Evolutionary conservation across 2,113 vertebrate species (phyloP).

Genomic region (Apeltes quadracus): DNA sequence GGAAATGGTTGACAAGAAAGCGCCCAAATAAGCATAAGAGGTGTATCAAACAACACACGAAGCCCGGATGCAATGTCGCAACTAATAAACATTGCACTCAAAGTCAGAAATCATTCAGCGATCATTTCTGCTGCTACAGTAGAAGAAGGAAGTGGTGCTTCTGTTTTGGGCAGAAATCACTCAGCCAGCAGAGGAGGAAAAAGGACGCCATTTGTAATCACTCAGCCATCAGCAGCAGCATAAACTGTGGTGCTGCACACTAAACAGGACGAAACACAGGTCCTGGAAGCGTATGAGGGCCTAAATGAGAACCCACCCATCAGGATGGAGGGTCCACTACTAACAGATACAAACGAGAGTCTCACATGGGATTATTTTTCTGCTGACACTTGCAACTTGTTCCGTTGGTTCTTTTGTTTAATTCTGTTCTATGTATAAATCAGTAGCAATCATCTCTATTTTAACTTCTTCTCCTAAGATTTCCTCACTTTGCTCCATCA

Average conservation of each 20-base stretch:
- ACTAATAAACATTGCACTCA: background rate
- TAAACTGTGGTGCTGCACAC: constrained; percentile 35
- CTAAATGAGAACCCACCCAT: constrained; percentile 37
- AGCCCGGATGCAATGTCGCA: background rate
- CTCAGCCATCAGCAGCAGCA: constrained; percentile 42
- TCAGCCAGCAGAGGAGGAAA: constrained; percentile 16
- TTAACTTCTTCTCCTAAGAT: constrained; percentile 18
- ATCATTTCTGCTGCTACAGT: background rate
- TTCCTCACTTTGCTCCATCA: constrained; percentile 61
- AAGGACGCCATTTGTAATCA: constrained; percentile 54
- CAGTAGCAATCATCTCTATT: constrained; percentile 56
- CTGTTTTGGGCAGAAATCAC: constrained; percentile 21
- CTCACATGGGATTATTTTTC: constrained; percentile 10
- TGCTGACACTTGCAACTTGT: constrained; percentile 14
- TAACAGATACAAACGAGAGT: constrained; percentile 40
- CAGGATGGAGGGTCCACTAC: constrained; percentile 15
- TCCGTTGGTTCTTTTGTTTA: constrained; percentile 28
- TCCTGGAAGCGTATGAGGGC: constrained; percentile 15
- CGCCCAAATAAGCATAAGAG: background rate
- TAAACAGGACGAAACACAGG: constrained; percentile 63
- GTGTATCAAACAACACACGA: background rate
- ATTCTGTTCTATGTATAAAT: constrained; percentile 54
- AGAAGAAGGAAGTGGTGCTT: background rate
- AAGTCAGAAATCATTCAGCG: too few species aligned
- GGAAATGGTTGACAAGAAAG: background rate